A percentile compares a stretch with the other conserved stretches of the same genome.
Conservation (phyloP, 2,888 invertebrate genomes). For the Melanargia galathea region DNA sequence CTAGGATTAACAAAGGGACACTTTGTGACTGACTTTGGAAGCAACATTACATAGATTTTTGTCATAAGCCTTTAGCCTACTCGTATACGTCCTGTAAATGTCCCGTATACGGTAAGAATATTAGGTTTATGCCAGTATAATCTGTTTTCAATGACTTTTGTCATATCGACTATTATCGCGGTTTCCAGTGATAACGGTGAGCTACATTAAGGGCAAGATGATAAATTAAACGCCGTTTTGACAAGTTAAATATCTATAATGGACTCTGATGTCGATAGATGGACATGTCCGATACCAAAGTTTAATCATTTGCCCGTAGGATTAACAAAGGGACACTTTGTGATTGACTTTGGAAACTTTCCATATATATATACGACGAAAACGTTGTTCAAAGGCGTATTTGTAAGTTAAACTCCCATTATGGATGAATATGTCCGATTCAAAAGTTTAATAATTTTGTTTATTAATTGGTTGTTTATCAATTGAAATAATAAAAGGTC, state of each 20-base stretch:
- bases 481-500: not conserved
- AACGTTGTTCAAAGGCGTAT: not conserved
- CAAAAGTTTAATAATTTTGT: not conserved
- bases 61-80: too few species aligned
- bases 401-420: not conserved
- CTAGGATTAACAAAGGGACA: not conserved
- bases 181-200: not conserved
- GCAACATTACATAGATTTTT: too few species aligned
- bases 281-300: slow-evolving; percentile 18
- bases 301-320: not conserved
- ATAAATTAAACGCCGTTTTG: slow-evolving; percentile 26
- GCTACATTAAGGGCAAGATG: slow-evolving; percentile 16
- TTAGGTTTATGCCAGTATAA: too few species aligned
- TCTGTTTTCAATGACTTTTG: too few species aligned
- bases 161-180: not conserved
- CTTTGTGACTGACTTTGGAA: slow-evolving; percentile 1
- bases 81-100: too few species aligned
- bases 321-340: slow-evolving; percentile 1
- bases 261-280: slow-evolving; percentile 26
- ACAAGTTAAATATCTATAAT: slow-evolving; percentile 27
- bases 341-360: slow-evolving; percentile 7
- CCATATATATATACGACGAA: not conserved
- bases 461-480: too few species aligned
- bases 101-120: too few species aligned
- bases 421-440: not conserved